These are phyloP conservation scores for Hippocampus barbouri DNA, from an alignment of 2,113 vertebrate species.

Conservation along the genomic window DNA sequence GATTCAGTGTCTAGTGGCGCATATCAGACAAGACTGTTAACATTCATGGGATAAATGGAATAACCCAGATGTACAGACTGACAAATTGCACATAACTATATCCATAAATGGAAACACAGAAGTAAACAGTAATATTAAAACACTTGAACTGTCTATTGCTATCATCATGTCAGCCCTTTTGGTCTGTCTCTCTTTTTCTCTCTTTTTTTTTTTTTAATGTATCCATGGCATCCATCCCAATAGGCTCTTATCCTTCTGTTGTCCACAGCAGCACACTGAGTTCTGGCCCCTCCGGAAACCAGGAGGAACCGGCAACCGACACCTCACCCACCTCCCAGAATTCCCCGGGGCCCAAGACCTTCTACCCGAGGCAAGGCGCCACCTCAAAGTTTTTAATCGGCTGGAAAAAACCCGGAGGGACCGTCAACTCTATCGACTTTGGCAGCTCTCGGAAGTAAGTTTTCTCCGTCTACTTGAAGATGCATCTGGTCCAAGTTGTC, in stretches of 20 bases:
- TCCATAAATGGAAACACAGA: no score
- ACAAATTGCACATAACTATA: no score
- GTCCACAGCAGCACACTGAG: conserved; percentile 63
- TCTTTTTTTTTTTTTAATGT: no score
- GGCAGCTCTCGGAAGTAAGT: conserved; percentile 96
- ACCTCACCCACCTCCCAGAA: conserved; percentile 80
- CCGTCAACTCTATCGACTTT: conserved; percentile 97
- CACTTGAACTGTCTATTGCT: no score
- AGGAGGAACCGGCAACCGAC: conserved; percentile 76
- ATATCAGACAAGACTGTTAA: no score
- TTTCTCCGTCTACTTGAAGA: conserved; percentile 11
- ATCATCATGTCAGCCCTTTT: no score
- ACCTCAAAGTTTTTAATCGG: conserved; percentile 98
- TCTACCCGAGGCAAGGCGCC: conserved; percentile 96
- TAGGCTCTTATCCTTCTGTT: background rate
- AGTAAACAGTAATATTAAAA: no score
- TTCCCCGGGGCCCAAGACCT: conserved; percentile 85
- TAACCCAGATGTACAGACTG: no score
- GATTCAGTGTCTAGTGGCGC: no score
- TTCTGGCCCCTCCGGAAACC: conserved; percentile 82
- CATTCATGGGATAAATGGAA: no score
- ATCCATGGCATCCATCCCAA: no score
- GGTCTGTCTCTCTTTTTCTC: no score
- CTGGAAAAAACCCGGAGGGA: conserved; percentile 97
- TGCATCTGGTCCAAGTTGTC: background rate